A percentile compares a stretch with the other conserved stretches of the same genome.
These are phyloP conservation scores for Tetramorium alpestre DNA, from an alignment of 1,140 invertebrate species.

Conservation along the genomic window DNA sequence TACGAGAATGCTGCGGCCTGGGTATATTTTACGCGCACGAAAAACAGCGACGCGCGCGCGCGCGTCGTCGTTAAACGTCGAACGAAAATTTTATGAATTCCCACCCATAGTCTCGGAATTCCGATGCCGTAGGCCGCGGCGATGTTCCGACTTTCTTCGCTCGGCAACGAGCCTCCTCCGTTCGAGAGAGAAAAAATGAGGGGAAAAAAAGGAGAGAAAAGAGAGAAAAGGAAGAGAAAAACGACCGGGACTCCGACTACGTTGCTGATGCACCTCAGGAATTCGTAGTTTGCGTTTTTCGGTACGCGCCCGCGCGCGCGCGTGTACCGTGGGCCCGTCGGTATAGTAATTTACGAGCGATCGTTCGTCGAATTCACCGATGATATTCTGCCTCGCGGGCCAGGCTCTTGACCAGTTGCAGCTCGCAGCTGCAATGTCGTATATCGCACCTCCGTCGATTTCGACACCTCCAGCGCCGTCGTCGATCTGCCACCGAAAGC, in stretches of 20 bases:
- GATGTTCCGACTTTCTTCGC: slow-evolving; percentile 31
- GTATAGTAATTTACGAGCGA: slow-evolving; percentile 77
- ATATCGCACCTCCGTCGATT: slow-evolving; percentile 63
- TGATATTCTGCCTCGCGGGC: slow-evolving; percentile 78
- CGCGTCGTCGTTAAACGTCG: slow-evolving; percentile 66
- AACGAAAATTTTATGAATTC: slow-evolving; percentile 71
- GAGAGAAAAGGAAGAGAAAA: slow-evolving; percentile 20
- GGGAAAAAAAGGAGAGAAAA: neutral
- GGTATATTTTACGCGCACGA: slow-evolving; percentile 32
- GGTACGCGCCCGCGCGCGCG: neutral
- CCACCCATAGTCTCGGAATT: slow-evolving; percentile 56
- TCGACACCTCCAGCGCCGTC: slow-evolving; percentile 68
- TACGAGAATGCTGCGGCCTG: neutral
- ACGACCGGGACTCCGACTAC: slow-evolving; percentile 31
- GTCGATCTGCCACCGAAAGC: slow-evolving; percentile 32
- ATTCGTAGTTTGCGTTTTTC: slow-evolving; percentile 61
- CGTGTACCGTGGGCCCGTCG: slow-evolving; percentile 28
- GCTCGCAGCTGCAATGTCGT: slow-evolving; percentile 54
- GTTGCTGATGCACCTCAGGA: slow-evolving; percentile 46
- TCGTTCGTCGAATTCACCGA: slow-evolving; percentile 77
- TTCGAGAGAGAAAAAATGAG: slow-evolving; percentile 11
- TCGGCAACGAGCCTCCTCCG: slow-evolving; percentile 15
- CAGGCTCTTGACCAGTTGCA: slow-evolving; percentile 52
- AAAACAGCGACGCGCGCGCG: slow-evolving; percentile 17
- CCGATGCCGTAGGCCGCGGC: slow-evolving; percentile 42